phyloP scores from a whole-genome alignment of 1,140 invertebrate species.

The Chelonus insularis region DNA sequence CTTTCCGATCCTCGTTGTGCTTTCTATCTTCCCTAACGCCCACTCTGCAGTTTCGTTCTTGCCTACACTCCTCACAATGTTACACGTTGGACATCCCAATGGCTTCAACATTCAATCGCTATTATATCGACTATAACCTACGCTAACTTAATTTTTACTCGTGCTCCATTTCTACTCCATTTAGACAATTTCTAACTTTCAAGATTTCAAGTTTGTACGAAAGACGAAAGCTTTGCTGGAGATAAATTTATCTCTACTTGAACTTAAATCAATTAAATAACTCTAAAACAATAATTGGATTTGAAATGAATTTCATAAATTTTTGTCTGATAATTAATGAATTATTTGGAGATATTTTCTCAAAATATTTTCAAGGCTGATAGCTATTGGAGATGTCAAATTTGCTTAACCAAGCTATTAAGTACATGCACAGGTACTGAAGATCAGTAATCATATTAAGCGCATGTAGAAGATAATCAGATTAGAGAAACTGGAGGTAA shows the following conservation, averaged over 20 bases:
- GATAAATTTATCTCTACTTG: no score
- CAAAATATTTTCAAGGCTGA: background rate
- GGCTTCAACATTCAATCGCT: constrained; percentile 51
- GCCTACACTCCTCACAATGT: constrained; percentile 36
- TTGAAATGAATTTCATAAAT: no score
- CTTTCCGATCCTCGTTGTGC: constrained; percentile 12
- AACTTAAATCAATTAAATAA: no score
- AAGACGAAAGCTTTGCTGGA: background rate
- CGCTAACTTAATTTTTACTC: constrained; percentile 52
- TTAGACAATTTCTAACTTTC: background rate
- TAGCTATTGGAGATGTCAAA: constrained; percentile 27
- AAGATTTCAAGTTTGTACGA: background rate
- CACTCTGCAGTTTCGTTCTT: constrained; percentile 18
- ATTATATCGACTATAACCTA: constrained; percentile 58
- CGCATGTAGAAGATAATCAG: constrained; percentile 60
- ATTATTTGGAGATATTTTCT: background rate
- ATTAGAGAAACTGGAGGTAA: constrained; percentile 59
- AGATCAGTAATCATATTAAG: constrained; percentile 63
- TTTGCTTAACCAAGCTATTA: constrained; percentile 54
- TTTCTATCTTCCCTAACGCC: constrained; percentile 24
- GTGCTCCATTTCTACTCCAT: background rate
- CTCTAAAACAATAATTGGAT: no score
- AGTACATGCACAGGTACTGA: constrained; percentile 53
- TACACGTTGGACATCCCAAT: constrained; percentile 50
- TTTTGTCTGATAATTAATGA: background rate